phyloP scores from a whole-genome alignment of 2,888 invertebrate species.

The Leptura quadrifasciata region DNA sequence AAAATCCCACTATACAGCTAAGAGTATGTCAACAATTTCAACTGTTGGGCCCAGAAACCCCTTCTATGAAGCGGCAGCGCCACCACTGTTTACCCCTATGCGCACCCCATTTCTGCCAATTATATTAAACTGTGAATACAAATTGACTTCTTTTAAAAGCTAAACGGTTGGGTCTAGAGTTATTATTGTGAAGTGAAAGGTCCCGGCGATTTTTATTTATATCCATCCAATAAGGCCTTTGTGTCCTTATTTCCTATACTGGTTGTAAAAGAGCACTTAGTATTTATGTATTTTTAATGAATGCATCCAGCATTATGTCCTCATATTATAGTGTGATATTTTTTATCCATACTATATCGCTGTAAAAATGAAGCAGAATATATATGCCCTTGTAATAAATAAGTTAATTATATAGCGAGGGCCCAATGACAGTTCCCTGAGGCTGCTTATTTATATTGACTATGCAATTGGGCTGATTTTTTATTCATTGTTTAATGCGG shows the following conservation, averaged over 20 bases:
- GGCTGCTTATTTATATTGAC: no score
- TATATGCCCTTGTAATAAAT: no score
- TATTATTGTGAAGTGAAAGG: conserved; percentile 60
- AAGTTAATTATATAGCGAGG: not conserved
- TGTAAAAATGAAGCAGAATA: not conserved
- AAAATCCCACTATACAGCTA: no score
- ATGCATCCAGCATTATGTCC: conserved; percentile 7
- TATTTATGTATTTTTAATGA: conserved; percentile 59
- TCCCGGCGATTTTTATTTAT: conserved; percentile 61
- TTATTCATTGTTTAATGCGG: no score
- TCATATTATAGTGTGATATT: not conserved
- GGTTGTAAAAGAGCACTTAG: conserved; percentile 50
- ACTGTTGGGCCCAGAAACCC: not conserved
- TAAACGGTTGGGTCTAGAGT: conserved; percentile 71
- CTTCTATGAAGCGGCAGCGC: conserved; percentile 39
- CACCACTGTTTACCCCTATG: conserved; percentile 37
- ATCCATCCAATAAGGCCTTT: conserved; percentile 58
- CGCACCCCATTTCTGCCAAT: conserved; percentile 58
- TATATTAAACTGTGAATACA: conserved; percentile 68
- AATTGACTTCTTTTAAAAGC: conserved; percentile 72
- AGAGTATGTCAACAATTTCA: no score
- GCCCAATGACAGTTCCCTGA: not conserved
- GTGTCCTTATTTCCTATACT: conserved; percentile 44
- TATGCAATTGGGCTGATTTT: no score
- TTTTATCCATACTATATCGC: not conserved